Percentiles rank a stretch among this genome's conserved stretches.
Conservation (phyloP, 2,888 invertebrate species). For the Itoplectis maculator region DNA sequence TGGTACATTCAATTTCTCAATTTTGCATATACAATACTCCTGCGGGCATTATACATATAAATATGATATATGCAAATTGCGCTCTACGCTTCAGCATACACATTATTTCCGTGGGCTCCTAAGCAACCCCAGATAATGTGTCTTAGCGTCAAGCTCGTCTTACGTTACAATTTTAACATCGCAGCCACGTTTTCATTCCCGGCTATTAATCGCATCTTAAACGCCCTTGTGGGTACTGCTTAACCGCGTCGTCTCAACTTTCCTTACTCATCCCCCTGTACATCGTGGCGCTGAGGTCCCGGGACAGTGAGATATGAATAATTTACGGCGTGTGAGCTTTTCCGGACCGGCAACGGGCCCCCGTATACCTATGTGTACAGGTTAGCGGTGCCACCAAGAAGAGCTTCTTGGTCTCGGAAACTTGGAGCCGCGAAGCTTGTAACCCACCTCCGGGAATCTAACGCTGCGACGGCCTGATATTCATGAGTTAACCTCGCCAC, state of each 20-base stretch:
- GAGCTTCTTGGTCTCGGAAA: constrained; percentile 33
- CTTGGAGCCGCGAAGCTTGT: constrained; percentile 23
- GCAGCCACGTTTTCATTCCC: constrained; percentile 11
- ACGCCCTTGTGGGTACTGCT: constrained; percentile 39
- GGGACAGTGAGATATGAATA: constrained; percentile 38
- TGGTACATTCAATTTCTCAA: no score
- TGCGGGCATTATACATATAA: no score
- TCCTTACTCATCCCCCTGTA: not conserved
- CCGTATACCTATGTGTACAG: not conserved
- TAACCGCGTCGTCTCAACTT: constrained; percentile 26
- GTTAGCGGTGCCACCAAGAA: not conserved
- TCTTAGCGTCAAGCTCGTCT: constrained; percentile 5
- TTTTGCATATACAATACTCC: no score
- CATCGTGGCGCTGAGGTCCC: constrained; percentile 14
- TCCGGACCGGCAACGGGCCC: constrained; percentile 6
- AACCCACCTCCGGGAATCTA: constrained; percentile 36
- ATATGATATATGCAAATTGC: no score
- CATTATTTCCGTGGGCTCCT: no score
- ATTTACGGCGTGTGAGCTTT: constrained; percentile 31
- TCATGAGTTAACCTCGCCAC: constrained; percentile 49
- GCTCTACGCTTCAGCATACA: no score
- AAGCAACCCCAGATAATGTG: no score
- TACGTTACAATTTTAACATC: constrained; percentile 52
- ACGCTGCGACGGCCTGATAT: constrained; percentile 22
- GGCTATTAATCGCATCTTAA: constrained; percentile 44